These are phyloP conservation scores for Tragelaphus scriptus DNA, from an alignment of 2,113 vertebrate genomes.

Conservation along the genomic window DNA sequence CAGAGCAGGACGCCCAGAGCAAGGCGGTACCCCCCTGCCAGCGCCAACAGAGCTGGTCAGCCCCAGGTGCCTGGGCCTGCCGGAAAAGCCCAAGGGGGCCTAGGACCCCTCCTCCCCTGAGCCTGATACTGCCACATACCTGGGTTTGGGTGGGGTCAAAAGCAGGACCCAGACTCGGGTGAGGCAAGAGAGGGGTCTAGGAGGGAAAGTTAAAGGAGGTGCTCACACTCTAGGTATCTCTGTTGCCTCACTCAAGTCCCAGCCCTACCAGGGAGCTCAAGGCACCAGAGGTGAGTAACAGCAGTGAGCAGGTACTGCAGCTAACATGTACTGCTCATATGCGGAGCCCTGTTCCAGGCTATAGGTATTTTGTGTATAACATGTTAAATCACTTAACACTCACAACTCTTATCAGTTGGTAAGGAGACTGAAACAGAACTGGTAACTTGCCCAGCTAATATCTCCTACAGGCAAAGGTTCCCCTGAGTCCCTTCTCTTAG, in stretches of 20 bases:
- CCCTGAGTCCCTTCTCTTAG: neutral
- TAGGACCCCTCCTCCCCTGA: neutral
- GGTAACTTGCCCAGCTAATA: neutral
- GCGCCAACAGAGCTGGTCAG: neutral
- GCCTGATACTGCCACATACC: neutral
- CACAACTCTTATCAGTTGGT: neutral
- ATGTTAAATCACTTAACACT: neutral
- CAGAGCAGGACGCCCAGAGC: neutral
- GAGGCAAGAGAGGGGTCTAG: neutral
- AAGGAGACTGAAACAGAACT: neutral
- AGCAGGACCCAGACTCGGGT: neutral
- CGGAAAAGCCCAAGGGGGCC: neutral
- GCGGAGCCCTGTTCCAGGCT: neutral
- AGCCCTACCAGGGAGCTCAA: neutral
- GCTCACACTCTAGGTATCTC: neutral
- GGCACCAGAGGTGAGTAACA: neutral
- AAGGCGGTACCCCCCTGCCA: too few relatives aligned
- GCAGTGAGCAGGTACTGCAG: neutral
- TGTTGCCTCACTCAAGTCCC: too few relatives aligned
- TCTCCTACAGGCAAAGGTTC: neutral
- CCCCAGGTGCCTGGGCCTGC: neutral
- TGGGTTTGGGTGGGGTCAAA: neutral
- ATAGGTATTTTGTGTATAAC: neutral
- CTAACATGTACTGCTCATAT: fast-evolving
- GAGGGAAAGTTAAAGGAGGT: neutral